phyloP scores from a whole-genome alignment of 2,888 invertebrate genomes.

The Hofmannophila pseudospretella region DNA sequence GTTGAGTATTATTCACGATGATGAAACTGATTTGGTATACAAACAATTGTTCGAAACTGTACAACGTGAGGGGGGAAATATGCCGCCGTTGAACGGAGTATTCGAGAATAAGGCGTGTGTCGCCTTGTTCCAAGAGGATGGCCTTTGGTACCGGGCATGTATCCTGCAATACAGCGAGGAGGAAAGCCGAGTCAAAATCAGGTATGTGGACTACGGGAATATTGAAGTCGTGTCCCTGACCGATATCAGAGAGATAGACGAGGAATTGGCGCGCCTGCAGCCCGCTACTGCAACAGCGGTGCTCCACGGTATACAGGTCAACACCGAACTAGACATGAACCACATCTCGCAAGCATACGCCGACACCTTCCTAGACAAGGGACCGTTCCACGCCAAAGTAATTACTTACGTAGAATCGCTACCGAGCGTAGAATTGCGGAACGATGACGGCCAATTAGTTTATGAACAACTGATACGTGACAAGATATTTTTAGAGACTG shows the following conservation, averaged over 20 bases:
- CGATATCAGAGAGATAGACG: slow-evolving; percentile 67
- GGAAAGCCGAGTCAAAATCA: slow-evolving; percentile 73
- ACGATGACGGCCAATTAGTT: slow-evolving; percentile 37
- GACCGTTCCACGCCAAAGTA: slow-evolving; percentile 49
- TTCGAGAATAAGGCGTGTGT: slow-evolving; percentile 79
- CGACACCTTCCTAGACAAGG: slow-evolving; percentile 45
- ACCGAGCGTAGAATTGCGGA: slow-evolving; percentile 48
- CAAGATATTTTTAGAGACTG: slow-evolving; percentile 22
- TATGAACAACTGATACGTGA: slow-evolving; percentile 47
- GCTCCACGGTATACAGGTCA: slow-evolving; percentile 51
- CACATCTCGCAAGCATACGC: slow-evolving; percentile 39
- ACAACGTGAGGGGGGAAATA: slow-evolving; percentile 52
- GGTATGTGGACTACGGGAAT: slow-evolving; percentile 88
- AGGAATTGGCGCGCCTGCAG: slow-evolving; percentile 69
- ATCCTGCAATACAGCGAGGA: slow-evolving; percentile 71
- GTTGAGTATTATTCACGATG: slow-evolving; percentile 50
- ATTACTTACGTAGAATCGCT: slow-evolving; percentile 25
- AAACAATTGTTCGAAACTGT: slow-evolving; percentile 68
- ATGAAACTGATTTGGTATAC: slow-evolving; percentile 60
- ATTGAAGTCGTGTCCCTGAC: slow-evolving; percentile 65
- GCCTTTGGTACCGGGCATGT: slow-evolving; percentile 84
- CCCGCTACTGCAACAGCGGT: slow-evolving; percentile 70
- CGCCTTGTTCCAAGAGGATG: slow-evolving; percentile 79
- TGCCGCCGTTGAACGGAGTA: slow-evolving; percentile 60
- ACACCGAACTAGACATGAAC: slow-evolving; percentile 43